phyloP scores from a whole-genome alignment of 2,888 invertebrate genomes.

The Cryptophagus acutangulus region DNA sequence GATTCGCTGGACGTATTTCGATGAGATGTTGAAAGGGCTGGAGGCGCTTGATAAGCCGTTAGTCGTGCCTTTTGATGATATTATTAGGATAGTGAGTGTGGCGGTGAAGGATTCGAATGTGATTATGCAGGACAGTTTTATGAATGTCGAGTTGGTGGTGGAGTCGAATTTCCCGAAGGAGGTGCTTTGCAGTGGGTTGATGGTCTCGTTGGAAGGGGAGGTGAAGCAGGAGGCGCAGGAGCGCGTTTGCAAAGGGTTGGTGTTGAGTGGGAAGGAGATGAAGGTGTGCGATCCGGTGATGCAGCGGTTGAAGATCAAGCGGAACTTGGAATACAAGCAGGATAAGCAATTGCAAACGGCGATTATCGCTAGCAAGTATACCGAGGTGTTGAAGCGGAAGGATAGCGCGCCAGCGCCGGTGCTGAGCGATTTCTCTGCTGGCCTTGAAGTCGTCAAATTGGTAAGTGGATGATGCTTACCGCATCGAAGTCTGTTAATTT shows the following conservation, averaged over 20 bases:
- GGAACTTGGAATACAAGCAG: slow-evolving; percentile 74
- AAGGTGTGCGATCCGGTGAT: slow-evolving; percentile 58
- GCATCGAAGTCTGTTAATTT: slow-evolving; percentile 2
- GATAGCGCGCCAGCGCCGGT: slow-evolving; percentile 52
- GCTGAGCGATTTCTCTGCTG: slow-evolving; percentile 34
- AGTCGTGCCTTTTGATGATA: slow-evolving; percentile 47
- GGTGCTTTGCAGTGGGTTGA: slow-evolving; percentile 58
- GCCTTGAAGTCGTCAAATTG: slow-evolving; percentile 36
- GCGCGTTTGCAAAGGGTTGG: slow-evolving; percentile 48
- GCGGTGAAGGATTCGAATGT: slow-evolving; percentile 40
- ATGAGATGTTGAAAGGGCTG: slow-evolving; percentile 67
- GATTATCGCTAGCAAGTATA: slow-evolving; percentile 60
- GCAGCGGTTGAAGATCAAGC: slow-evolving; percentile 60
- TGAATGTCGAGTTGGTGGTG: slow-evolving; percentile 54
- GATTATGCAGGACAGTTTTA: slow-evolving; percentile 55
- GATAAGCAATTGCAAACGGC: slow-evolving; percentile 74
- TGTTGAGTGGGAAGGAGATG: slow-evolving; percentile 53
- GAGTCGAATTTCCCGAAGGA: slow-evolving; percentile 62
- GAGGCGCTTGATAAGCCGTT: slow-evolving; percentile 38
- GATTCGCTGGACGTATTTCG: slow-evolving; percentile 59
- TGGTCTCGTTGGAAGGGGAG: slow-evolving; percentile 52
- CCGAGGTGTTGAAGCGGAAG: slow-evolving; percentile 59
- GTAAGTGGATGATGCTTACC: slow-evolving; percentile 27
- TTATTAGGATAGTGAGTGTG: slow-evolving; percentile 47
- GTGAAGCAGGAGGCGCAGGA: slow-evolving; percentile 31